Evolutionary conservation across 2,888 invertebrate genomes (phyloP).

Genomic region (Glaucopsyche alexis): DNA sequence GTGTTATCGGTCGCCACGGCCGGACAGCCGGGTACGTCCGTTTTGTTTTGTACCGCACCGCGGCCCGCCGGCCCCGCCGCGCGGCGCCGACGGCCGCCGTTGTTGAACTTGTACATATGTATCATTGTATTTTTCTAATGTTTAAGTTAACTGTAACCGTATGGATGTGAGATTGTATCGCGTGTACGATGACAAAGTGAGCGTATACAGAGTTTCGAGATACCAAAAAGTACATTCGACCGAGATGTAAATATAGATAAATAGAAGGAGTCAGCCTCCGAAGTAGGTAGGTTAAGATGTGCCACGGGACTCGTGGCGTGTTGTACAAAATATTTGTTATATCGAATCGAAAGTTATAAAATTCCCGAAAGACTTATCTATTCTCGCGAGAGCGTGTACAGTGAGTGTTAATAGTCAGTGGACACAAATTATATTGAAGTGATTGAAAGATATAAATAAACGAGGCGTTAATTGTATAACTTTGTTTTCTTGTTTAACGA

Average conservation of each 20-base stretch:
- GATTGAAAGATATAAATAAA: constrained; percentile 78
- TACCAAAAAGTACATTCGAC: constrained; percentile 77
- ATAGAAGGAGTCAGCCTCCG: constrained; percentile 23
- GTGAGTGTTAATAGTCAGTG: constrained; percentile 81
- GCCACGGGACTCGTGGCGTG: constrained; percentile 74
- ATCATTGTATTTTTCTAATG: constrained; percentile 77
- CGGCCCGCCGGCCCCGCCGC: constrained; percentile 41
- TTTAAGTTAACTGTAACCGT: constrained; percentile 63
- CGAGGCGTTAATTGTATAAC: constrained; percentile 72
- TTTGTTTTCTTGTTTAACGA: constrained; percentile 62
- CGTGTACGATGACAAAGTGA: constrained; percentile 67
- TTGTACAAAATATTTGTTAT: constrained; percentile 80
- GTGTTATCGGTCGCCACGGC: constrained; percentile 66
- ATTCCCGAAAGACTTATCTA: constrained; percentile 76
- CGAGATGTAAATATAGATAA: constrained; percentile 74
- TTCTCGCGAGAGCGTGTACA: constrained; percentile 80
- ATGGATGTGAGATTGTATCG: constrained; percentile 60
- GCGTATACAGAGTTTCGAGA: constrained; percentile 68
- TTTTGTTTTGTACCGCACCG: constrained; percentile 69
- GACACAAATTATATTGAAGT: constrained; percentile 79
- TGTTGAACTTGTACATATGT: constrained; percentile 74
- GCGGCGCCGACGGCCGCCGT: constrained; percentile 57
- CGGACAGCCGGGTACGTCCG: constrained; percentile 33
- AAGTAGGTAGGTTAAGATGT: constrained; percentile 57
- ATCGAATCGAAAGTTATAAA: constrained; percentile 72